Conservation (phyloP, 2,888 invertebrate species). For the Oeneis ivallda region DNA sequence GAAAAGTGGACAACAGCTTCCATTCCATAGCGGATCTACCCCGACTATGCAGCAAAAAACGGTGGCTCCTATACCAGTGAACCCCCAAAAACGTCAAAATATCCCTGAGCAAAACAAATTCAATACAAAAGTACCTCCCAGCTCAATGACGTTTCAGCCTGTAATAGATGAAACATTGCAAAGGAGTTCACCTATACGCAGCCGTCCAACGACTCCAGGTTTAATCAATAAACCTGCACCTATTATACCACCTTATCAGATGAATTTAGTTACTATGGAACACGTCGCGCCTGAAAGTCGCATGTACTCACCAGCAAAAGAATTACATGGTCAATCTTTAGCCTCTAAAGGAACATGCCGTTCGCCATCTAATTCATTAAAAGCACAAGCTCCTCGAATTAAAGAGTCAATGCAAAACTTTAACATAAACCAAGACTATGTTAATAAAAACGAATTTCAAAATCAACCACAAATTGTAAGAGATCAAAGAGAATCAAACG, state of each 20-base stretch:
- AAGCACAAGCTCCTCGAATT: slow-evolving; percentile 84
- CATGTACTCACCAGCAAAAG: slow-evolving; percentile 82
- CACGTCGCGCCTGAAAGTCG: slow-evolving; percentile 82
- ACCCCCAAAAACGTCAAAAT: slow-evolving; percentile 43
- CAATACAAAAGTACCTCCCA: slow-evolving; percentile 71
- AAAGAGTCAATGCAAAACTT: slow-evolving; percentile 73
- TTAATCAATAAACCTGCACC: slow-evolving; percentile 88
- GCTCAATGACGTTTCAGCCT: slow-evolving; percentile 85
- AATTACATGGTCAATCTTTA: slow-evolving; percentile 83
- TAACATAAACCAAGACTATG: slow-evolving; percentile 44
- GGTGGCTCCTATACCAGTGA: slow-evolving; percentile 16
- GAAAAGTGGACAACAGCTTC: slow-evolving; percentile 48
- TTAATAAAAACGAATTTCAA: slow-evolving; percentile 56
- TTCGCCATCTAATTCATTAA: slow-evolving; percentile 86
- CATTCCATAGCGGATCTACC: not conserved
- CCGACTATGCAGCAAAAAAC: slow-evolving; percentile 8
- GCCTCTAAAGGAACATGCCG: slow-evolving; percentile 84
- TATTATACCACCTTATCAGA: slow-evolving; percentile 89
- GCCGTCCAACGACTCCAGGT: slow-evolving; percentile 86
- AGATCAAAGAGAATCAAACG: slow-evolving; percentile 74
- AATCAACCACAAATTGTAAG: slow-evolving; percentile 73
- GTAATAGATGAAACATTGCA: slow-evolving; percentile 80
- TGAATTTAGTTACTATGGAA: slow-evolving; percentile 87
- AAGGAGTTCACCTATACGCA: slow-evolving; percentile 78
- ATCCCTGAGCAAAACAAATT: slow-evolving; percentile 52